Evolutionary conservation across 1,140 invertebrate genomes (phyloP).

Genomic region (Trichonephila clavata): DNA sequence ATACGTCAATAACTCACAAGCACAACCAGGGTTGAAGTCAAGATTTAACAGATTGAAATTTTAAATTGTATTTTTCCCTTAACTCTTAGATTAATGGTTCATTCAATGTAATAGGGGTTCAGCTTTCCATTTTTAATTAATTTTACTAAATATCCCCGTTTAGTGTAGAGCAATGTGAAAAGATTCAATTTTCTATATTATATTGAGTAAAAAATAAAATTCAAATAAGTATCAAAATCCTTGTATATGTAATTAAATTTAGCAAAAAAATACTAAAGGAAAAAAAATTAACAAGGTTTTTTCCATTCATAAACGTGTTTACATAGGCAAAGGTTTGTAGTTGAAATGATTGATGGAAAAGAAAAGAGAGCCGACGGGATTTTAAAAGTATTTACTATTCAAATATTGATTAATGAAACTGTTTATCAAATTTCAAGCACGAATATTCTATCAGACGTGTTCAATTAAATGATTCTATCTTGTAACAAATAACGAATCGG

Average conservation of each 20-base stretch:
- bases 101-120: too few relatives aligned
- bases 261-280: background rate
- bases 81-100: too few relatives aligned
- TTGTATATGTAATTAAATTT: background rate
- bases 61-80: too few relatives aligned
- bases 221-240: background rate
- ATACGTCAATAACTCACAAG: too few relatives aligned
- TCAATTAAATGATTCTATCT: background rate
- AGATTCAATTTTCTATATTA: too few relatives aligned
- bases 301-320: background rate
- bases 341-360: background rate
- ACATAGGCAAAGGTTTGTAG: background rate
- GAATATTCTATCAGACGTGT: background rate
- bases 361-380: background rate
- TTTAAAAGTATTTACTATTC: background rate
- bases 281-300: background rate
- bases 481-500: too few relatives aligned
- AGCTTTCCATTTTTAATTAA: too few relatives aligned
- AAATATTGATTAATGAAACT: constrained; percentile 26
- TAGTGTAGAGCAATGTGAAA: too few relatives aligned
- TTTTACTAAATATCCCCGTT: too few relatives aligned
- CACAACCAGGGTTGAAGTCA: too few relatives aligned
- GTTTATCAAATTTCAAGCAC: background rate
- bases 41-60: too few relatives aligned
- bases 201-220: background rate